phyloP scores from a whole-genome alignment of 2,888 invertebrate genomes.

The Drosophila leonis region DNA sequence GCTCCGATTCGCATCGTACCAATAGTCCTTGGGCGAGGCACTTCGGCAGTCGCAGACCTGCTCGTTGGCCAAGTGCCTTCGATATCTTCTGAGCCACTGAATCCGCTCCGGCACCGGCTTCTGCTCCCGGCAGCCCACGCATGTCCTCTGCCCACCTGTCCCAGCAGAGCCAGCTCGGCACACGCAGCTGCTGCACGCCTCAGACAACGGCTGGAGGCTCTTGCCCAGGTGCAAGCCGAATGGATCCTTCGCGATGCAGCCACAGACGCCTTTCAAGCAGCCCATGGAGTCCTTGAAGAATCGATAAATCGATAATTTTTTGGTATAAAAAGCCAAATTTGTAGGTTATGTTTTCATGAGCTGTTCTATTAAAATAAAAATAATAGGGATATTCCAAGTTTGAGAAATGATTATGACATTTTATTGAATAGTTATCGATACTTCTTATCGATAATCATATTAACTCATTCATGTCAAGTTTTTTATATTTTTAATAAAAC shows the following conservation, averaged over 20 bases:
- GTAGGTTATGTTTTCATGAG: not conserved
- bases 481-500: not conserved
- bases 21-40: constrained; percentile 14
- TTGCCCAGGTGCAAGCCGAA: not conserved
- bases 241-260: not conserved
- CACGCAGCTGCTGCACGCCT: not conserved
- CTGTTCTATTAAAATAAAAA: not conserved
- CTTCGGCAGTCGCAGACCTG: not conserved
- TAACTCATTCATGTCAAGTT: too few species aligned
- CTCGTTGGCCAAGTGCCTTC: not conserved
- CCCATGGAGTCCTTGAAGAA: constrained; percentile 13
- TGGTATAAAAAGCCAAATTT: too few species aligned
- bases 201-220: not conserved
- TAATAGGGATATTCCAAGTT: not conserved
- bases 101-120: not conserved
- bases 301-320: not conserved
- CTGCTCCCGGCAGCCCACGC: not conserved
- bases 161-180: not conserved
- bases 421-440: not conserved
- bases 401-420: not conserved
- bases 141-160: not conserved
- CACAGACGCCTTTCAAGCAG: not conserved
- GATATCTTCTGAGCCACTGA: constrained; percentile 4
- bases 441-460: not conserved
- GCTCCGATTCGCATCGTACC: constrained; percentile 31